phyloP scores from a whole-genome alignment of 2,888 invertebrate genomes.

The Chymomyza amoena region DNA sequence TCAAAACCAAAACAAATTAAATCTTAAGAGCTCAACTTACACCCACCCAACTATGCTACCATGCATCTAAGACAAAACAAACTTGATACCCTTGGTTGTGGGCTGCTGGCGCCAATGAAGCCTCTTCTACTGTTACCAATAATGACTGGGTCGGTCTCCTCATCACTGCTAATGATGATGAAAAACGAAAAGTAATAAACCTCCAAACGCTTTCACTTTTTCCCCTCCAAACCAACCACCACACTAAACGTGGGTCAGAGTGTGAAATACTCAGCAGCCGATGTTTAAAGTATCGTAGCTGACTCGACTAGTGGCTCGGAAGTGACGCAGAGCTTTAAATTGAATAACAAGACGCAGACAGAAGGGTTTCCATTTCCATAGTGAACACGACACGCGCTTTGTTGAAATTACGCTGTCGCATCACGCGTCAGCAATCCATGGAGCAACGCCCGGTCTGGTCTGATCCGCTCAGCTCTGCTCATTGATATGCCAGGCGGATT shows the following conservation, averaged over 20 bases:
- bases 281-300: neutral
- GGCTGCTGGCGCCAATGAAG: neutral
- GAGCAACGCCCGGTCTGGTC: neutral
- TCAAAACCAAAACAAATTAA: neutral
- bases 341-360: constrained; percentile 44
- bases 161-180: constrained; percentile 15
- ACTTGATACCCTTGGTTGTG: neutral
- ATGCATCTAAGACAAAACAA: neutral
- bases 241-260: constrained; percentile 46
- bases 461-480: constrained; percentile 33
- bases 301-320: constrained; percentile 41
- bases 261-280: constrained; percentile 35
- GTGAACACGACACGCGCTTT: constrained; percentile 5
- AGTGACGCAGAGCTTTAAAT: constrained; percentile 52
- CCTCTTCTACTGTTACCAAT: neutral
- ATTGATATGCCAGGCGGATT: constrained; percentile 61
- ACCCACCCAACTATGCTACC: neutral
- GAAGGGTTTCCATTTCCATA: constrained; percentile 28
- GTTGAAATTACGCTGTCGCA: constrained; percentile 28
- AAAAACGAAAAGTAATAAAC: constrained; percentile 45
- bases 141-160: neutral
- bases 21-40: neutral
- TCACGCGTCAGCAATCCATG: constrained; percentile 3
- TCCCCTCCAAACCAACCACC: neutral
- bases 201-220: constrained; percentile 59